Conservation (phyloP, 2,113 vertebrate genomes). For the Plestiodon gilberti region DNA sequence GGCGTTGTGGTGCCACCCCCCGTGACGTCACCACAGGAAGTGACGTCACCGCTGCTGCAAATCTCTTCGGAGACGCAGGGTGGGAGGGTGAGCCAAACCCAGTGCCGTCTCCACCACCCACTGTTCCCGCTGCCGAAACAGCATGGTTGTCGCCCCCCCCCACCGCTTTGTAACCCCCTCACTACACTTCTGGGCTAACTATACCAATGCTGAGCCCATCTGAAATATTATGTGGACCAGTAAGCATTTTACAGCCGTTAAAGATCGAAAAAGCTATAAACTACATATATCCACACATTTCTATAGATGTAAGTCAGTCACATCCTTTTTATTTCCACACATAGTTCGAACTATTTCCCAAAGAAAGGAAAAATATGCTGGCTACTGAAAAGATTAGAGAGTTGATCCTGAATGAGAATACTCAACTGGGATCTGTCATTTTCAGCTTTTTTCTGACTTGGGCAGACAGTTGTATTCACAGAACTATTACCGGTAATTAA, state of each 20-base stretch:
- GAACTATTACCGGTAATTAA: conserved; percentile 41
- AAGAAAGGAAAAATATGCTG: not conserved
- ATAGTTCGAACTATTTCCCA: not conserved
- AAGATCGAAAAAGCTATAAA: conserved; percentile 3
- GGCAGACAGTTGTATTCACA: conserved; percentile 23
- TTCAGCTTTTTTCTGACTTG: not conserved
- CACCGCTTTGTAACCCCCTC: too few relatives aligned
- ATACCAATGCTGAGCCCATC: too few relatives aligned
- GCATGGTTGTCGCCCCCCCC: too few relatives aligned
- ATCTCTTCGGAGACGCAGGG: too few relatives aligned
- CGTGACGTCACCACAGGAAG: too few relatives aligned
- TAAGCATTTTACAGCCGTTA: not conserved
- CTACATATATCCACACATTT: not conserved
- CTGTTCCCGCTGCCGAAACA: too few relatives aligned
- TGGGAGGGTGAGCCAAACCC: too few relatives aligned
- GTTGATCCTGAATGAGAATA: accelerated
- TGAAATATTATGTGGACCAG: not conserved
- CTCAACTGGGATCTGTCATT: not conserved
- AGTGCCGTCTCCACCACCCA: too few relatives aligned
- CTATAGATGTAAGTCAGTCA: not conserved
- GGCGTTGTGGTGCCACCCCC: too few relatives aligned
- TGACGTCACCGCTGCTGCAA: too few relatives aligned
- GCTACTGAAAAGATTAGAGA: not conserved
- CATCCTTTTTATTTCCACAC: not conserved
- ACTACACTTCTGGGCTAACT: too few relatives aligned